These are phyloP conservation scores for Drosophila pachea DNA, from an alignment of 1,140 invertebrate genomes.

Conservation along the genomic window DNA sequence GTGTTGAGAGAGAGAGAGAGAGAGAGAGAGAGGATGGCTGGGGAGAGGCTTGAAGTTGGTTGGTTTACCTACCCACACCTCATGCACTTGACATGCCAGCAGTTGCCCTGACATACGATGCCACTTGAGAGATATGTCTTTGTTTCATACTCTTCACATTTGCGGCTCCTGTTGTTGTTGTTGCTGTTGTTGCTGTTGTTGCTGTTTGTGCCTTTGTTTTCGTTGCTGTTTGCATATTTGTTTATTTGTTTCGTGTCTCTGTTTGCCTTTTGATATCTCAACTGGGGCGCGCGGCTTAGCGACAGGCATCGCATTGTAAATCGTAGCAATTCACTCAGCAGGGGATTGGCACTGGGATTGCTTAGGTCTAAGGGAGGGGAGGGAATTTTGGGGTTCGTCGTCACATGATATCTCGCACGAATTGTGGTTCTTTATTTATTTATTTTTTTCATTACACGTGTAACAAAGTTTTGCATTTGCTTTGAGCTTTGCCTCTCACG, in stretches of 20 bases:
- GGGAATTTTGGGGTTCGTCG: slow-evolving; percentile 22
- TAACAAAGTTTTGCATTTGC: slow-evolving; percentile 75
- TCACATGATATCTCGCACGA: slow-evolving; percentile 36
- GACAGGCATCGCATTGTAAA: slow-evolving; percentile 68
- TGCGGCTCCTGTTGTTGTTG: slow-evolving; percentile 27
- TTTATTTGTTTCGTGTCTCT: slow-evolving; percentile 52
- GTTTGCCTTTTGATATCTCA: slow-evolving; percentile 74
- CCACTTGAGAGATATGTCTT: slow-evolving; percentile 75
- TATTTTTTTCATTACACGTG: slow-evolving; percentile 77
- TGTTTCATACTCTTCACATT: slow-evolving; percentile 52
- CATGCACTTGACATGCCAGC: slow-evolving; percentile 65
- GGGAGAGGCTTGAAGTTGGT: slow-evolving; percentile 20
- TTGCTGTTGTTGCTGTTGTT: slow-evolving; percentile 17
- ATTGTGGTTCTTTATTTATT: slow-evolving; percentile 69
- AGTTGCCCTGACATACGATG: slow-evolving; percentile 71
- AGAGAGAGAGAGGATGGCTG: background rate
- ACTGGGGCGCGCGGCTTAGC: slow-evolving; percentile 71
- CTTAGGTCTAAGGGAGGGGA: slow-evolving; percentile 3
- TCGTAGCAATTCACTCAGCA: slow-evolving; percentile 57
- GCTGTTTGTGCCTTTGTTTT: slow-evolving; percentile 27
- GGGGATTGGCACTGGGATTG: background rate
- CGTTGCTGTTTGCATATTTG: slow-evolving; percentile 50
- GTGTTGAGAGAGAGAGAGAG: background rate
- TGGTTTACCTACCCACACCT: slow-evolving; percentile 22
- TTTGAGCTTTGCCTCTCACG: slow-evolving; percentile 62